Conservation (phyloP, 2,797 vertebrate species). For the Tadarida brasiliensis region DNA sequence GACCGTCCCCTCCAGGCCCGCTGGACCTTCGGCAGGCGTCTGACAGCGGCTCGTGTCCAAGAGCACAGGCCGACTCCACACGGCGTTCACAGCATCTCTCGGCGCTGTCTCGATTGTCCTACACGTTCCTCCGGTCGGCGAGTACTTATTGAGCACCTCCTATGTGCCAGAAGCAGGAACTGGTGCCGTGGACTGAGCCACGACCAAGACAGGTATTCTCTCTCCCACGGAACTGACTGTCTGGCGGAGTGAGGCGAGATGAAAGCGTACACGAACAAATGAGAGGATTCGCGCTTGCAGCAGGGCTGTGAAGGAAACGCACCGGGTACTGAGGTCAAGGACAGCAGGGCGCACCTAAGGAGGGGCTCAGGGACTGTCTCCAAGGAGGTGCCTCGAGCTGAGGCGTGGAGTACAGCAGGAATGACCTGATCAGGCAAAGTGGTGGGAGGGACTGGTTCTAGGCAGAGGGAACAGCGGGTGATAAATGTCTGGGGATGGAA, state of each 20-base stretch:
- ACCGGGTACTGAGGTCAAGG: not conserved
- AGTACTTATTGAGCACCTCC: not conserved
- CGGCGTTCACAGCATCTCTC: not conserved
- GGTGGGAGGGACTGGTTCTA: not conserved
- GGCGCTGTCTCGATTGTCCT: not conserved
- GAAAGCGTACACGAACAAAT: not conserved
- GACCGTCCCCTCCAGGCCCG: not conserved
- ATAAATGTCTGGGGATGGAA: not conserved
- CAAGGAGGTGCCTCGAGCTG: not conserved
- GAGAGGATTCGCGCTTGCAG: not conserved
- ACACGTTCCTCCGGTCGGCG: not conserved
- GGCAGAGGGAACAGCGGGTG: too few relatives aligned
- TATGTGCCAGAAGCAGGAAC: not conserved
- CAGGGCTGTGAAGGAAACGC: not conserved
- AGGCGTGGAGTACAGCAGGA: not conserved
- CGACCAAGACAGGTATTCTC: not conserved
- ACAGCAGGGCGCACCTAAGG: too few relatives aligned
- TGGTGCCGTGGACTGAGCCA: not conserved
- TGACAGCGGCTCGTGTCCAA: not conserved
- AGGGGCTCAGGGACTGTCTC: not conserved
- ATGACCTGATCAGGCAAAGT: not conserved
- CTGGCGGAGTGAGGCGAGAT: not conserved
- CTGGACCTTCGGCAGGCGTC: accelerated
- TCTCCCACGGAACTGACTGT: not conserved
- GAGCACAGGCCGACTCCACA: not conserved